phyloP scores from a whole-genome alignment of 2,113 vertebrate genomes.

The Carlito syrichta region DNA sequence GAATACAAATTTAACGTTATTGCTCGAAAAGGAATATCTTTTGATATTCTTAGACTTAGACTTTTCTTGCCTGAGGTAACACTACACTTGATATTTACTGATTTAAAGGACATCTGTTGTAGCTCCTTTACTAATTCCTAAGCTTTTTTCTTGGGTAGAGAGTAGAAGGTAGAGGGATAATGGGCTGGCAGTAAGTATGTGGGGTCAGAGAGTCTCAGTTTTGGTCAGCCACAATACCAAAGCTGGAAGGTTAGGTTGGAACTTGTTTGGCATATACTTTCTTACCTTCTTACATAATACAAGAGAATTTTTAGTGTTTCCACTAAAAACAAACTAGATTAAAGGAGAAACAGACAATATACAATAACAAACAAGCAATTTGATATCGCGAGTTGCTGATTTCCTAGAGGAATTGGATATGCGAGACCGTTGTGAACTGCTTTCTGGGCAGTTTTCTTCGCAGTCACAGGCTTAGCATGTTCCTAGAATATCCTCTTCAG shows the following conservation, averaged over 20 bases:
- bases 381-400: not conserved
- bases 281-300: not conserved
- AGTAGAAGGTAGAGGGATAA: no score
- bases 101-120: not conserved
- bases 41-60: not conserved
- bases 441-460: not conserved
- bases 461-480: not conserved
- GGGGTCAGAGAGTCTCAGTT: not conserved
- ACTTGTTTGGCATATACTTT: not conserved
- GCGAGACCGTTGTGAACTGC: not conserved
- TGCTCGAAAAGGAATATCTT: not conserved
- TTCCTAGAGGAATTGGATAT: not conserved
- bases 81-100: not conserved
- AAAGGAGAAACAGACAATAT: not conserved
- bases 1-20: not conserved
- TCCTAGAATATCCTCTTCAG: not conserved
- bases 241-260: not conserved
- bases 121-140: not conserved
- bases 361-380: not conserved
- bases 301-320: not conserved
- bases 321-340: not conserved
- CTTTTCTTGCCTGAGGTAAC: not conserved
- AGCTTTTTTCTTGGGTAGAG: not conserved
- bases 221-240: not conserved
- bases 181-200: not conserved